A percentile compares a stretch with the other conserved stretches of the same genome.
Conservation (phyloP, 2,797 vertebrate species). For the Myoxocephalus aenaeus region DNA sequence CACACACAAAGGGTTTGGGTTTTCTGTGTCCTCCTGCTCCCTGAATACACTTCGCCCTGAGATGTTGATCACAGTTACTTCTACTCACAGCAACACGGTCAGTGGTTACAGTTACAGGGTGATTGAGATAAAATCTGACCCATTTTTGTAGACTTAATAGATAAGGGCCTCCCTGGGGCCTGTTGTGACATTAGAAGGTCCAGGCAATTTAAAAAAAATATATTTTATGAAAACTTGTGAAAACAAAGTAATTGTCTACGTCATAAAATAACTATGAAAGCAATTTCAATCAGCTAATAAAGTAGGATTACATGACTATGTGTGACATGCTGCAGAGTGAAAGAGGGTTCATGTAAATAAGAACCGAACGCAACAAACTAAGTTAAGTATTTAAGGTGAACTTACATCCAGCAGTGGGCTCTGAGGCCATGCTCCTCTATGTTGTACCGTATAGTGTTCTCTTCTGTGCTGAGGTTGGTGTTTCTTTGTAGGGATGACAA, state of each 20-base stretch:
- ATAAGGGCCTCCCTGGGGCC: not conserved
- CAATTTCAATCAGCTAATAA: too few relatives aligned
- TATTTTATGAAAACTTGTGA: too few relatives aligned
- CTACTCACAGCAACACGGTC: not conserved
- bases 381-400: too few relatives aligned
- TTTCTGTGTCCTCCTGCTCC: slow-evolving; percentile 3
- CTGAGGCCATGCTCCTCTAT: not conserved
- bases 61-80: not conserved
- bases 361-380: too few relatives aligned
- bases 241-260: too few relatives aligned
- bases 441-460: not conserved
- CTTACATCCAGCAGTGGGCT: too few relatives aligned
- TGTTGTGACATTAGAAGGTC: not conserved
- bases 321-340: too few relatives aligned
- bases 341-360: too few relatives aligned
- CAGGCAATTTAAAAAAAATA: not conserved
- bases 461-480: not conserved
- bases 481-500: not conserved
- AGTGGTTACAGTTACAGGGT: not conserved
- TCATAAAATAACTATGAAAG: too few relatives aligned
- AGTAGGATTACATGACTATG: too few relatives aligned
- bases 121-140: too few relatives aligned
- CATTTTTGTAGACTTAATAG: not conserved
- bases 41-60: slow-evolving; percentile 1
- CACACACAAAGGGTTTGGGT: not conserved